Percentiles rank a stretch among this genome's conserved stretches.
Conservation (phyloP, 92 coral and sea anemone genomes). For the Paragorgia papillata region DNA sequence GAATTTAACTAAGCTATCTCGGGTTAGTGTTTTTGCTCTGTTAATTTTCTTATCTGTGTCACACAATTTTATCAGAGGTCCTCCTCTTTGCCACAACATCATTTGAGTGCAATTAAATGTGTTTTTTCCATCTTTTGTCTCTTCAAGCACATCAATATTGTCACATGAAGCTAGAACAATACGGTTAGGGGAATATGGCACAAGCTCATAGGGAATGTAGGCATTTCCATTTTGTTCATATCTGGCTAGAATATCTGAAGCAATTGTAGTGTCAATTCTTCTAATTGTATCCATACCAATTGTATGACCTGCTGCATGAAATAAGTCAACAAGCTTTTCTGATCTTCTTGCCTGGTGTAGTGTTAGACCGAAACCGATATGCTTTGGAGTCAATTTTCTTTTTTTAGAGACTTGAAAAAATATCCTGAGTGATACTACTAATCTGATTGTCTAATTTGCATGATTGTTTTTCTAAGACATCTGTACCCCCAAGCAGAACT, state of each 20-base stretch:
- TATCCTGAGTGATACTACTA: constrained; percentile 67
- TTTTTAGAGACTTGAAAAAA: constrained; percentile 50
- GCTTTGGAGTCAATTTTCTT: constrained; percentile 61
- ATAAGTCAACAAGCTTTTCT: constrained; percentile 61
- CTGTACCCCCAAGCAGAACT: constrained; percentile 47
- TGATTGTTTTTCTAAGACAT: constrained; percentile 10
- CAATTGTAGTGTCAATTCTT: constrained; percentile 52
- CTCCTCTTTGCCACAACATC: constrained; percentile 52
- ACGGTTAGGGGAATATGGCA: constrained; percentile 16
- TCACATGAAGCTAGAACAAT: constrained; percentile 46
- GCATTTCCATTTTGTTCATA: constrained; percentile 47
- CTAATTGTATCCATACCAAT: constrained; percentile 39
- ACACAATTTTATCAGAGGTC: constrained; percentile 41
- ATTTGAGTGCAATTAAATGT: constrained; percentile 57
- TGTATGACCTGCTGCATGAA: constrained; percentile 54
- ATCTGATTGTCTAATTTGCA: constrained; percentile 9
- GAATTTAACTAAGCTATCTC: constrained; percentile 8
- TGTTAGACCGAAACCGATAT: constrained; percentile 68
- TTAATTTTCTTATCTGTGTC: constrained; percentile 10
- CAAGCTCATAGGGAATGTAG: constrained; percentile 45
- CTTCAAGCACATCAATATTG: constrained; percentile 53
- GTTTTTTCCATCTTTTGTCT: constrained; percentile 44
- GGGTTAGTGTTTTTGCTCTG: constrained; percentile 34
- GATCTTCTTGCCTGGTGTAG: constrained; percentile 76
- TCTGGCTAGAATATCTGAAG: constrained; percentile 37